Base-by-base conservation (phyloP, 2,888 invertebrate species). In the Venusia cambrica region DNA sequence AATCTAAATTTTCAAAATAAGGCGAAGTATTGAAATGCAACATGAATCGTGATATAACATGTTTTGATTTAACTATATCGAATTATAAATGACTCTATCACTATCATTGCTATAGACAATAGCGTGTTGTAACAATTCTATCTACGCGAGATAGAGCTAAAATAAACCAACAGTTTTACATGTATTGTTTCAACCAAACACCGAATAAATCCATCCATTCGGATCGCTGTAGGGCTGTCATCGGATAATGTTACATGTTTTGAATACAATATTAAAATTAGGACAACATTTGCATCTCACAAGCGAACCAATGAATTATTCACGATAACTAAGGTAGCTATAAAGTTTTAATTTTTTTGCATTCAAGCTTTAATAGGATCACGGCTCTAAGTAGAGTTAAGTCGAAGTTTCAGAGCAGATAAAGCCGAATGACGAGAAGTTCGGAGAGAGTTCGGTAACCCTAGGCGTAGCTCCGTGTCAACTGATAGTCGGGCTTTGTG, bases 401-500 rank as follows among this genome's bases (percentile, higher is more conserved):
- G 6, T 14, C 21, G 24, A 40, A 27, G 35, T 33, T 41, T 35
- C 14, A 17, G 28, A 10, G 15, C 5, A 24, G 30, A 30, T 34
- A 42, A 35, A 28, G 29, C 25, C n/a, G n/a, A n/a, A n/a, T n/a
- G n/a, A n/a, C n/a, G n/a, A 37, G 22, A 15, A 25, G 34, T 20
- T 27, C 20, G 19, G 31, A 38, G 35, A 26, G 33, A 40, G 44
- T 37, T 48, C 46, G 44, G 45, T 58, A 64, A 61, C 62, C 65
- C 68, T 67, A 63, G 55, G 48, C 62, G 64, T 63, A 62, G 54
- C 49, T 54, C 53, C 55, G 52, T 70, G 73, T 71, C 69, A 69
- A 68, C 64, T 67, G 73, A 75, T 73, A 69, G 65, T 62, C 51
- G 57, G 48, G 71, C 72, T 79, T 80, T 76, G 78, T 62, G 79